Conservation (phyloP, 1,140 invertebrate species). For the Achroia grisella region DNA sequence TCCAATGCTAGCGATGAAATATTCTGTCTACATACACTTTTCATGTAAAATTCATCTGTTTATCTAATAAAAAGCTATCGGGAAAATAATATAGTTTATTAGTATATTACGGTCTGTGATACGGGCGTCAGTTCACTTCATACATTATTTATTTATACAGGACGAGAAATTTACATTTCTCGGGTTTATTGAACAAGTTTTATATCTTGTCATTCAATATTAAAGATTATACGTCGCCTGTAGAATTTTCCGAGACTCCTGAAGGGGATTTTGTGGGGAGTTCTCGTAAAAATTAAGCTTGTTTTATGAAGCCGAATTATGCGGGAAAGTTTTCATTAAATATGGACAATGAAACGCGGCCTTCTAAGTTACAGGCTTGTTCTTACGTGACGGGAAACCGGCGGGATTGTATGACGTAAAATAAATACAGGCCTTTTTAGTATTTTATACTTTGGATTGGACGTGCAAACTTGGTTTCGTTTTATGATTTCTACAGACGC, state of each 20-base stretch:
- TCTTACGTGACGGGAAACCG: constrained; percentile 3
- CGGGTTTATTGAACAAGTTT: constrained; percentile 55
- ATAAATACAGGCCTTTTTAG: constrained; percentile 25
- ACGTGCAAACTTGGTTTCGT: too few species aligned
- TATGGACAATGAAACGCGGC: constrained; percentile 14
- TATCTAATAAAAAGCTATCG: not conserved
- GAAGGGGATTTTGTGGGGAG: constrained; percentile 16
- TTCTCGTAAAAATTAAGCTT: constrained; percentile 29
- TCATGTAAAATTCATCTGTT: not conserved
- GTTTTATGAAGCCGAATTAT: constrained; percentile 19
- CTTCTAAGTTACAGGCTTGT: constrained; percentile 4
- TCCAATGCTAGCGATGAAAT: too few species aligned
- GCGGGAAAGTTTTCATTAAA: constrained; percentile 35
- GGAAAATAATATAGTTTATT: too few species aligned
- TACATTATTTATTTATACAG: constrained; percentile 55
- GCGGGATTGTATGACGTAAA: constrained; percentile 6
- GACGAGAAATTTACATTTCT: constrained; percentile 45
- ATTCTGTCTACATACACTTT: too few species aligned
- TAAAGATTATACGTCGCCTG: constrained; percentile 33
- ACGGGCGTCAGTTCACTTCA: constrained; percentile 12
- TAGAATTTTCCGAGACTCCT: constrained; percentile 30
- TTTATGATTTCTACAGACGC: too few species aligned
- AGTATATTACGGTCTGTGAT: not conserved
- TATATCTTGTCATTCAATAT: constrained; percentile 57
- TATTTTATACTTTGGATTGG: too few species aligned